Percentiles rank a stretch among this genome's conserved stretches.
Evolutionary conservation across 2,797 vertebrate species (phyloP).

Genomic region (Menidia menidia): DNA sequence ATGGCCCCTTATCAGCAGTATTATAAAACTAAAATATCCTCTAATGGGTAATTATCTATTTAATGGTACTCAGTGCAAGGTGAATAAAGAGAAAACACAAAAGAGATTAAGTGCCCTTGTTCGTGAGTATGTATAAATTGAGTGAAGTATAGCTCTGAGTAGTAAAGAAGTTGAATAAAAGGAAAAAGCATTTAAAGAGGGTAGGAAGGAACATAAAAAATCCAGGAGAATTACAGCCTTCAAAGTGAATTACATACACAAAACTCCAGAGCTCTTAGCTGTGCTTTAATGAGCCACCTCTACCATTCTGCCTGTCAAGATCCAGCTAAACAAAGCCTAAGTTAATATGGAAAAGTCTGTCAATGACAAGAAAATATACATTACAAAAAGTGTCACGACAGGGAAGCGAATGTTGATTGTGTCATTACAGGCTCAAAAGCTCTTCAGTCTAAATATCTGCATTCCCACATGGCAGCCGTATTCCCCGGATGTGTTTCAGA

Average conservation of each 20-base stretch:
- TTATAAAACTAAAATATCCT: slow-evolving; percentile 67
- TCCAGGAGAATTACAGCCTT: slow-evolving; percentile 16
- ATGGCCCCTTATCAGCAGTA: slow-evolving; percentile 55
- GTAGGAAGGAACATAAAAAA: slow-evolving; percentile 7
- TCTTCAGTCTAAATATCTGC: background rate
- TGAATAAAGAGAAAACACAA: slow-evolving; percentile 41
- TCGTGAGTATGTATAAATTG: slow-evolving; percentile 1
- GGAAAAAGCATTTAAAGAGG: slow-evolving; percentile 35
- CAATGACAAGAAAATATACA: background rate
- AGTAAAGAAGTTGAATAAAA: slow-evolving; percentile 26
- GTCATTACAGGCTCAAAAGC: background rate
- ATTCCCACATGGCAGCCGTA: slow-evolving; percentile 2
- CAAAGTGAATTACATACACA: slow-evolving; percentile 19
- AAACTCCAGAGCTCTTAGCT: slow-evolving; percentile 2
- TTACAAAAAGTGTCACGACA: background rate
- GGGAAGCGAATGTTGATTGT: background rate
- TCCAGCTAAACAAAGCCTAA: slow-evolving; percentile 6
- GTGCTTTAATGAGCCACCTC: slow-evolving; percentile 9
- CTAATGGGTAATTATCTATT: slow-evolving; percentile 65
- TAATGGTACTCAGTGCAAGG: slow-evolving; percentile 67
- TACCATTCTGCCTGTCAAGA: slow-evolving; percentile 7
- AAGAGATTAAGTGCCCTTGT: background rate
- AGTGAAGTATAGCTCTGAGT: slow-evolving; percentile 28
- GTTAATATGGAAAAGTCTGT: background rate
- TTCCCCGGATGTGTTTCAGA: slow-evolving; percentile 17